phyloP scores from a whole-genome alignment of 2,888 invertebrate species.

The Pinctada fucata region DNA sequence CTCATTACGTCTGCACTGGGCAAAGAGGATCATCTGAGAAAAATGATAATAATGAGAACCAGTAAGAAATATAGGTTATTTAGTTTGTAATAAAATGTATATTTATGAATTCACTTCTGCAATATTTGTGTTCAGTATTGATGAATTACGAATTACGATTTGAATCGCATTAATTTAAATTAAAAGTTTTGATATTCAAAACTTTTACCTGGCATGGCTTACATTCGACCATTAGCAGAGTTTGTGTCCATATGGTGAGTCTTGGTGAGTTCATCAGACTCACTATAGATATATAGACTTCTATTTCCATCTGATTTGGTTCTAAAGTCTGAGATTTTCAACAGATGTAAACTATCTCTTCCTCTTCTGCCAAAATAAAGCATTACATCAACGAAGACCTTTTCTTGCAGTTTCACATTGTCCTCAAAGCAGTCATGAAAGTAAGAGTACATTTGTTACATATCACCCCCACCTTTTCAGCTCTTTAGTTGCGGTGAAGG shows the following conservation, averaged over 20 bases:
- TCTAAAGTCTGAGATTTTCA: conserved; percentile 18
- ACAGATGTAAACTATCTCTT: conserved; percentile 25
- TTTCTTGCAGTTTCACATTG: conserved; percentile 26
- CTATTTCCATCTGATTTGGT: conserved; percentile 5
- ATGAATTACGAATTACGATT: no score
- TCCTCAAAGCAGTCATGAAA: conserved; percentile 12
- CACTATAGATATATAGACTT: conserved; percentile 6
- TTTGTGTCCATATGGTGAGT: conserved; percentile 28
- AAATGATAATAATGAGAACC: no score
- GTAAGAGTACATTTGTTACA: conserved; percentile 21
- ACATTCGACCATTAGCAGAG: conserved; percentile 21
- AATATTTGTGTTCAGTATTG: no score
- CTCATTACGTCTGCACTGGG: conserved; percentile 18
- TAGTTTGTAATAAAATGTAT: no score
- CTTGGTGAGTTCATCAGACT: conserved; percentile 21
- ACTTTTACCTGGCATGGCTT: conserved; percentile 19
- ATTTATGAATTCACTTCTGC: no score
- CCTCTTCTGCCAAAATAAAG: conserved; percentile 30
- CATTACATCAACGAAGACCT: conserved; percentile 31
- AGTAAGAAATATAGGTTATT: no score
- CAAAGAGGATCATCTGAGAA: conserved; percentile 19
- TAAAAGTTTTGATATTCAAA: no score
- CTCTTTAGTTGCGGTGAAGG: conserved; percentile 2
- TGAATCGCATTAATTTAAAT: no score
- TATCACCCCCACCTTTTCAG: conserved; percentile 20